Conservation (phyloP, 2,113 vertebrate genomes). For the Apistogramma diplotaenia region DNA sequence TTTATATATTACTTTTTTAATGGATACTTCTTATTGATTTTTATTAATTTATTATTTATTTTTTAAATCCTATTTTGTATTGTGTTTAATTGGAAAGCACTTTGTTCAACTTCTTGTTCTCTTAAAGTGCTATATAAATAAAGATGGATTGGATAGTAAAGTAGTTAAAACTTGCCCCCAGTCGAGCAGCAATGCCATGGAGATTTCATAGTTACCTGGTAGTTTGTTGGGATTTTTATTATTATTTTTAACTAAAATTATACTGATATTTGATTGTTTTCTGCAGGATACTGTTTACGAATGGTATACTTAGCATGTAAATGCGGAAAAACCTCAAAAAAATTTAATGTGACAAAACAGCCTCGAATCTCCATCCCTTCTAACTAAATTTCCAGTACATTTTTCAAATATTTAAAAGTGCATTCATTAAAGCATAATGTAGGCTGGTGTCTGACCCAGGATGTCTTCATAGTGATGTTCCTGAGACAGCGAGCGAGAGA, state of each 20-base stretch:
- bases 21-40: too few species aligned
- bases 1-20: too few species aligned
- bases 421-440: neutral
- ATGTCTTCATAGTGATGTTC: slow-evolving; percentile 93
- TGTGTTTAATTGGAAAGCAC: too few species aligned
- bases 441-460: slow-evolving; percentile 56
- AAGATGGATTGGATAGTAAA: too few species aligned
- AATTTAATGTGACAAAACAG: too few species aligned
- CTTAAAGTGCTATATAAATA: too few species aligned
- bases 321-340: neutral
- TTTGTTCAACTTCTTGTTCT: too few species aligned
- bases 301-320: neutral
- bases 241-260: neutral
- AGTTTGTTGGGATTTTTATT: neutral
- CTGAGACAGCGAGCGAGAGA: slow-evolving; percentile 81
- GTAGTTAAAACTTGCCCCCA: neutral
- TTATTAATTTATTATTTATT: too few species aligned
- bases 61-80: too few species aligned
- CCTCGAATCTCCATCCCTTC: fast-evolving
- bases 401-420: neutral
- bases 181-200: too few species aligned
- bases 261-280: neutral
- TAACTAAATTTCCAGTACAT: neutral
- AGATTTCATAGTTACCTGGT: neutral
- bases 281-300: neutral